Evolutionary conservation across 2,888 invertebrate species (phyloP), one percentile per base, ranked within the genome.

Genomic region (Agrilus biguttatus): DNA sequence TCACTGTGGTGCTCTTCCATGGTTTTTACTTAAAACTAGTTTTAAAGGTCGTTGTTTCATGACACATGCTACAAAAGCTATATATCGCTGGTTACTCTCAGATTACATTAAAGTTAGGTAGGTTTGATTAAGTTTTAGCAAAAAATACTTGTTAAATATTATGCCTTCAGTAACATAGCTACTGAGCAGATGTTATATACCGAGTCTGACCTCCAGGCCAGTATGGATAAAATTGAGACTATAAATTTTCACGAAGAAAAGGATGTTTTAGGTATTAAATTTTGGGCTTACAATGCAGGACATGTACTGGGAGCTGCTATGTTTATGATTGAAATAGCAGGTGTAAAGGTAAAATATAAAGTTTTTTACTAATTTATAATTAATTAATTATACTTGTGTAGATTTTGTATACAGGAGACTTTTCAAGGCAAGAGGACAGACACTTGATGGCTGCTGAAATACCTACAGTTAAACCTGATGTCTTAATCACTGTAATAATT

Each of bases 271-370:
- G 98, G 96, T 0, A 82, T 98, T 0, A 80, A 90, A 56, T 98
- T 99, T 69, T 97, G 97, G 89, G 95, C 96, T 0, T 99, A 98
- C 66, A 92, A 93, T 63, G 98, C 98, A 0, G 98, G 98, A 0
- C 98, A 98, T 66, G 98, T 98, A 3, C 71, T 99, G 0, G 98
- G 98, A 0, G 98, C 98, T 0, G 97, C 97, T 42, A 99, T 99
- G 97, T 99, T 99, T 64, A 96, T 98, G 95, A 90, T 99, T 45
- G 97, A 98, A 73, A 98, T 99, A 40, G 98, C 97, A 28, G 98
- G 97, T 12, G 95, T 97, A 2, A 93, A 91, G 72, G 77, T 78
- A 58, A 40, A 37, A 28, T 28, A 10, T 5, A 28, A 10, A 10
- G 3, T 3, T 17, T 28, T 8, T 32, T n/a, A n/a, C n/a, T n/a